Evolutionary conservation across 2,113 vertebrate species (phyloP).

Genomic region (Monopterus albus): DNA sequence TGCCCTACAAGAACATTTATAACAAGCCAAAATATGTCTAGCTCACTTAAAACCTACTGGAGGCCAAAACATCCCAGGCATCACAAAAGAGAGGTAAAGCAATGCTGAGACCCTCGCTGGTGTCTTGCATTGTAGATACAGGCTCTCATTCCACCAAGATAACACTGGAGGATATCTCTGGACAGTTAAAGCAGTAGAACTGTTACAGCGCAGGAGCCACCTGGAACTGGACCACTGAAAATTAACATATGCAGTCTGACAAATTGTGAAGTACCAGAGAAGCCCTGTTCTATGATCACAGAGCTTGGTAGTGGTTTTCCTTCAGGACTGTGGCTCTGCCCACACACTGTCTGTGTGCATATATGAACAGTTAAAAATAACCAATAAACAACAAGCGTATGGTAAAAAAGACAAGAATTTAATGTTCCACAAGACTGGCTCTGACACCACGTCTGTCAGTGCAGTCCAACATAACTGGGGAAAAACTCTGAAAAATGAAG

Average conservation of each 20-base stretch:
- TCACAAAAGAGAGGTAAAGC: conserved; percentile 9
- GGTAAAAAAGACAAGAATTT: not conserved
- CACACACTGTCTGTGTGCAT: conserved; percentile 45
- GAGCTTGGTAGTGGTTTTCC: conserved; percentile 25
- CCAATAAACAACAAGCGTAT: conserved; percentile 41
- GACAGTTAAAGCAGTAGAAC: conserved; percentile 27
- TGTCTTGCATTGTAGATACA: not conserved
- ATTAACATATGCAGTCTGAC: conserved; percentile 36
- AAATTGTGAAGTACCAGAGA: conserved; percentile 2
- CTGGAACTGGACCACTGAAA: conserved; percentile 36
- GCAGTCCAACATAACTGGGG: conserved; percentile 21
- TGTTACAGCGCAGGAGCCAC: conserved; percentile 10
- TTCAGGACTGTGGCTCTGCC: conserved; percentile 38
- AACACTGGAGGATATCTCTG: conserved; percentile 26
- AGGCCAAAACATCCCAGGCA: conserved; percentile 34
- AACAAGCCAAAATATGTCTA: conserved; percentile 57
- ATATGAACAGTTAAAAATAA: conserved; percentile 36
- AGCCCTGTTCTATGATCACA: conserved; percentile 11
- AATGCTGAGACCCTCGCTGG: not conserved
- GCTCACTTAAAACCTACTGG: conserved; percentile 45
- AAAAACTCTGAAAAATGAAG: conserved; percentile 17
- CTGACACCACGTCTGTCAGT: conserved; percentile 51
- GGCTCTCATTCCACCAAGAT: not conserved
- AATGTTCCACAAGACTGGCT: conserved; percentile 40
- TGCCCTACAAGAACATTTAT: conserved; percentile 54